Evolutionary conservation across 2,888 invertebrate genomes (phyloP).

Genomic region (Drosophila quinaria): DNA sequence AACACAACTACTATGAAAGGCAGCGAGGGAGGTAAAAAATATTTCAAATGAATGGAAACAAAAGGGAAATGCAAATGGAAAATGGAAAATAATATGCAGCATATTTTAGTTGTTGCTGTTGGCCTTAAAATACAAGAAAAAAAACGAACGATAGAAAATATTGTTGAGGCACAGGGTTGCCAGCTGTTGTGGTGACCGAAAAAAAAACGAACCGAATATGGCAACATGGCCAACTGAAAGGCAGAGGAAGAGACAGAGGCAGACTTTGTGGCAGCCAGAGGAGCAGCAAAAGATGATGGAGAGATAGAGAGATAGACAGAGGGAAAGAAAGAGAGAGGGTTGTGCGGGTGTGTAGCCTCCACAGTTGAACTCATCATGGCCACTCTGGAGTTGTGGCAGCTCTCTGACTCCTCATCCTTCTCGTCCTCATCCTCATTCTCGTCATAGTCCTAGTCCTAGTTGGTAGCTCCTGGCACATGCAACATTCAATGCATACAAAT

Average conservation of each 20-base stretch:
- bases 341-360: slow-evolving; percentile 23
- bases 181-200: slow-evolving; percentile 55
- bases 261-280: slow-evolving; percentile 1
- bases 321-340: background rate
- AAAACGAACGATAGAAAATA: slow-evolving; percentile 37
- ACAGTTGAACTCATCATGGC: slow-evolving; percentile 42
- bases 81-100: slow-evolving; percentile 66
- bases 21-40: slow-evolving; percentile 26
- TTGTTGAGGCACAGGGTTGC: slow-evolving; percentile 53
- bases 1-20: slow-evolving; percentile 22
- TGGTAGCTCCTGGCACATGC: slow-evolving; percentile 58
- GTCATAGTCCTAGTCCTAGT: slow-evolving; percentile 30
- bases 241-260: background rate
- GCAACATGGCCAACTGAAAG: slow-evolving; percentile 53
- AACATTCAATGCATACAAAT: slow-evolving; percentile 84
- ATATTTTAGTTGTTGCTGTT: slow-evolving; percentile 68
- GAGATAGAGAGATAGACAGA: background rate
- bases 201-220: slow-evolving; percentile 55
- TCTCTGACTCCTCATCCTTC: slow-evolving; percentile 1
- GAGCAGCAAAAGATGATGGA: slow-evolving; percentile 1
- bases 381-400: slow-evolving; percentile 39
- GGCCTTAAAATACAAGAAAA: slow-evolving; percentile 26
- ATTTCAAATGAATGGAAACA: slow-evolving; percentile 73
- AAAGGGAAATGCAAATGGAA: slow-evolving; percentile 65
- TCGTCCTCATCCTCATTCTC: too few relatives aligned